phyloP scores from a whole-genome alignment of 2,113 vertebrate species.

The Thinocorus orbignyianus region DNA sequence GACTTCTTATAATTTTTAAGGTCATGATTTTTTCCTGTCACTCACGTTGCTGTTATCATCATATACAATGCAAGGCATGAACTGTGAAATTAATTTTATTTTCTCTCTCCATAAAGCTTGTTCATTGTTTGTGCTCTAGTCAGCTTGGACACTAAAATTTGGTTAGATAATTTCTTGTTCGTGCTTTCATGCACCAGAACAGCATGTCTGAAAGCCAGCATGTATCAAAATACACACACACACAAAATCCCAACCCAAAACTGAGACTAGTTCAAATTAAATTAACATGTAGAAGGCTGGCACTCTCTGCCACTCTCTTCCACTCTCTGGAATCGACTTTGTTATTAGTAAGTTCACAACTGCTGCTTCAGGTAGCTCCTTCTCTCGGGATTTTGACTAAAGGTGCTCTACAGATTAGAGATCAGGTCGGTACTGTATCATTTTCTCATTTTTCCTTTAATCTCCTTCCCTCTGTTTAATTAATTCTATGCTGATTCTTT shows the following conservation, averaged over 20 bases:
- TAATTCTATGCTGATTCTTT: background rate
- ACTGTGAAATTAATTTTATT: background rate
- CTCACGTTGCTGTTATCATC: background rate
- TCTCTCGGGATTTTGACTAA: slow-evolving; percentile 6
- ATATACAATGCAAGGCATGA: background rate
- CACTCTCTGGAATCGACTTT: background rate
- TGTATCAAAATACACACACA: background rate
- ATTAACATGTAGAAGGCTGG: background rate
- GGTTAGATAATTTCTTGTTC: background rate
- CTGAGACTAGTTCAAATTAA: background rate
- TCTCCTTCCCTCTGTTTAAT: background rate
- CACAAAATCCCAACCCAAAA: background rate
- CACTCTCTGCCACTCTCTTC: background rate
- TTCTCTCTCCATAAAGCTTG: background rate
- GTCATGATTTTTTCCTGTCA: background rate
- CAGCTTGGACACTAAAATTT: background rate
- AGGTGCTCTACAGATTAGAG: slow-evolving; percentile 25
- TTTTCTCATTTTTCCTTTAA: slow-evolving; percentile 18
- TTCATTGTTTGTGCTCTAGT: background rate
- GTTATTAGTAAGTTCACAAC: background rate
- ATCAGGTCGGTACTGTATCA: background rate
- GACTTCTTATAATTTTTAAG: background rate
- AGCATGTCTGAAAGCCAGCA: background rate
- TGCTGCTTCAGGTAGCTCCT: background rate
- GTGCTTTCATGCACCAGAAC: background rate